Conservation (phyloP, 2,113 vertebrate species). For the Clinocottus analis region DNA sequence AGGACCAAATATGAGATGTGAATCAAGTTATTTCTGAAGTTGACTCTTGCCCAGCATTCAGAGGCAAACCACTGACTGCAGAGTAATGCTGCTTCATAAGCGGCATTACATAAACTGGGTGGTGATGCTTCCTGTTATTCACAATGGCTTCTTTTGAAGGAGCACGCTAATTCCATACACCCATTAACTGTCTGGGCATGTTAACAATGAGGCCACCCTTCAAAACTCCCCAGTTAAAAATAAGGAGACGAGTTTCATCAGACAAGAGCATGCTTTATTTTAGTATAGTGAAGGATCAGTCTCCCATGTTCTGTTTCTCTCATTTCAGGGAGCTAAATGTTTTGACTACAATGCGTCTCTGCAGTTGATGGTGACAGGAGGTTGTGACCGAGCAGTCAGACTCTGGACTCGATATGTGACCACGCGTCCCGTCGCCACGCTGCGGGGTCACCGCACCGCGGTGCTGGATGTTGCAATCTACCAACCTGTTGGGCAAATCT, state of each 20-base stretch:
- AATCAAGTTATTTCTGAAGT: conserved; percentile 12
- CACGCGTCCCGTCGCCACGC: conserved; percentile 43
- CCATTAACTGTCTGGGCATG: conserved; percentile 62
- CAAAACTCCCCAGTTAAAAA: conserved; percentile 10
- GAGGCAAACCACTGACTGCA: conserved; percentile 12
- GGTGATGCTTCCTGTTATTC: conserved; percentile 57
- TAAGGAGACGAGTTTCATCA: not conserved
- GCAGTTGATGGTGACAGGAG: conserved; percentile 64
- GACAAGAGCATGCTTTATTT: not conserved
- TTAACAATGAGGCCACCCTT: conserved; percentile 34
- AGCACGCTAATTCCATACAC: conserved; percentile 29
- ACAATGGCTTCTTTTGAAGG: conserved; percentile 37
- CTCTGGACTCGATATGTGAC: conserved; percentile 69
- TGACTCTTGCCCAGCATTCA: not conserved
- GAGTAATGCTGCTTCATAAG: conserved; percentile 25
- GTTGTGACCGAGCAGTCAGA: conserved; percentile 37
- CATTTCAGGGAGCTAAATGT: conserved; percentile 63
- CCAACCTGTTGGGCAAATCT: conserved; percentile 52
- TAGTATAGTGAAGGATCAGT: not conserved
- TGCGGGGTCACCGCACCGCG: conserved; percentile 60
- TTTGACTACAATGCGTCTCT: conserved; percentile 71
- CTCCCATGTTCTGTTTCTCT: conserved; percentile 2
- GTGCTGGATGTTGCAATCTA: conserved; percentile 61
- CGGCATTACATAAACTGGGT: conserved; percentile 61
- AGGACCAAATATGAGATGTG: conserved; percentile 16